phyloP scores from a whole-genome alignment of 1,140 invertebrate species.

The Muscidifurax raptorellus region DNA sequence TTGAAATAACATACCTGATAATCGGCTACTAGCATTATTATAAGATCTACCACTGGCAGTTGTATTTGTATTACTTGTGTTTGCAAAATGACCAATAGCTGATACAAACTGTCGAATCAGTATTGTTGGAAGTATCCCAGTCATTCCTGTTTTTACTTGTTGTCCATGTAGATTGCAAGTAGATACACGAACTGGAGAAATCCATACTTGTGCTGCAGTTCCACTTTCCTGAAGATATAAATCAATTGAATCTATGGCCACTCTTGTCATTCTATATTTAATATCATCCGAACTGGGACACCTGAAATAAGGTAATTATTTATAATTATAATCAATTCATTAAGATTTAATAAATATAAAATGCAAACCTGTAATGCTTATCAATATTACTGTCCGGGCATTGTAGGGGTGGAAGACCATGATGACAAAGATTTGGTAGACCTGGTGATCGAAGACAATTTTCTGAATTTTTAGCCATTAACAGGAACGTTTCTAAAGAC shows the following conservation, averaged over 20 bases:
- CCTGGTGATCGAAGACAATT: constrained; percentile 87
- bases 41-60: constrained; percentile 76
- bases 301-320: constrained; percentile 58
- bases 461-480: constrained; percentile 91
- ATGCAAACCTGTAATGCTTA: constrained; percentile 78
- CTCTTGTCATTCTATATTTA: constrained; percentile 95
- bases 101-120: constrained; percentile 83
- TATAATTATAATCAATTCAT: background rate
- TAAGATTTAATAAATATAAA: background rate
- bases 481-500: constrained; percentile 91
- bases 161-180: constrained; percentile 96
- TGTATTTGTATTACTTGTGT: constrained; percentile 78
- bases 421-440: constrained; percentile 88
- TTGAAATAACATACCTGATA: constrained; percentile 63
- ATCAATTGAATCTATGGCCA: constrained; percentile 94
- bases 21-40: constrained; percentile 68
- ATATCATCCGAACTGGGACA: constrained; percentile 93
- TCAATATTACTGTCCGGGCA: constrained; percentile 85
- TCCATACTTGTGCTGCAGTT: constrained; percentile 90
- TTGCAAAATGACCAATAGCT: constrained; percentile 73
- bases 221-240: constrained; percentile 93
- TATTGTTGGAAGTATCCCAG: constrained; percentile 89
- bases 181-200: constrained; percentile 90
- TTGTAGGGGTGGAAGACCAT: constrained; percentile 85
- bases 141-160: constrained; percentile 91